Evolutionary conservation across 2,113 vertebrate genomes (phyloP).

Genomic region (Antennarius striatus): DNA sequence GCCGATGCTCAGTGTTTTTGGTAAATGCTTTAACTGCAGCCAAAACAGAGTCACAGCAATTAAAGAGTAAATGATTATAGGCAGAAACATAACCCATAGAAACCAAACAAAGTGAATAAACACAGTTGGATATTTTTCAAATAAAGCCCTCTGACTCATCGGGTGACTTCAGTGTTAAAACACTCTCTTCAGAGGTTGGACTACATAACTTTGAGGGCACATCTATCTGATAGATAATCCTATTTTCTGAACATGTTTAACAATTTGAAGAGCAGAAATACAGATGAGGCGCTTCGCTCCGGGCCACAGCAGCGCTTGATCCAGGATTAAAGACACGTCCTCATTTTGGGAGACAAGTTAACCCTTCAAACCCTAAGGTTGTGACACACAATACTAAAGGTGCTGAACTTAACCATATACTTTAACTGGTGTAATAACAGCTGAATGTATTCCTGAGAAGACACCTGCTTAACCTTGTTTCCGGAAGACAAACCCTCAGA

Average conservation of each 20-base stretch:
- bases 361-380: slow-evolving; percentile 65
- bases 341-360: slow-evolving; percentile 60
- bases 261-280: slow-evolving; percentile 49
- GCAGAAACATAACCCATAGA: slow-evolving; percentile 30
- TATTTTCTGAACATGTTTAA: slow-evolving; percentile 55
- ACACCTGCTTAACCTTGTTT: slow-evolving; percentile 58
- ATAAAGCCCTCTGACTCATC: not conserved
- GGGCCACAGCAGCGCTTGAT: slow-evolving; percentile 63
- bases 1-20: not conserved
- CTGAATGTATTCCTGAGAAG: slow-evolving; percentile 29
- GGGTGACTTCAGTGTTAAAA: slow-evolving; percentile 3
- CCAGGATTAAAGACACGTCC: slow-evolving; percentile 66
- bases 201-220: not conserved
- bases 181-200: too few species aligned
- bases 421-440: slow-evolving; percentile 53
- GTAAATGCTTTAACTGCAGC: slow-evolving; percentile 8
- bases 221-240: slow-evolving; percentile 49
- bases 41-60: slow-evolving; percentile 11
- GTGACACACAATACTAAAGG: slow-evolving; percentile 65
- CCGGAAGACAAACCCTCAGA: slow-evolving; percentile 40
- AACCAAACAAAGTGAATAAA: slow-evolving; percentile 43
- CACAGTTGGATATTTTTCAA: not conserved
- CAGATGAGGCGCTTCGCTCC: slow-evolving; percentile 52
- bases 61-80: slow-evolving; percentile 38
- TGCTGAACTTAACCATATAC: slow-evolving; percentile 60